Base-by-base conservation (phyloP, 35 echinoderm and acorn worm species). In the Patiria miniata region DNA sequence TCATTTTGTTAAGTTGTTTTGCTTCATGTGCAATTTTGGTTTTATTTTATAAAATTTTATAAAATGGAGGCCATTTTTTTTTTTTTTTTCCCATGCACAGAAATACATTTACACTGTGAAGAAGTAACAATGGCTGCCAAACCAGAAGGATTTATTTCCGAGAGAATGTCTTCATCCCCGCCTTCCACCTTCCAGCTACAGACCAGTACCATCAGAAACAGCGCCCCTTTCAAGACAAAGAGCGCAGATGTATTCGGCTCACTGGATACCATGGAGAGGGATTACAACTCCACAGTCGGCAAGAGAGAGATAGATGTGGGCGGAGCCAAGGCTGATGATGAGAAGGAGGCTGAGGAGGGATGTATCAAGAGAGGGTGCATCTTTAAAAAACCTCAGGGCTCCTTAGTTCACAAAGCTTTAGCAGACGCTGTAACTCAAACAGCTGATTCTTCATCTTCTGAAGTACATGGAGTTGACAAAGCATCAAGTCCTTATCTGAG, bases 201-300 rank as follows among this genome's bases (percentile, higher is more conserved):
- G 65, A 73, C 65, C 2, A 34, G 65, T 34, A 26, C 65, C 14
- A 34, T 34, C 65, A 18, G 65, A 73, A 30, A 73, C 65, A 36
- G 65, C 29, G 60, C 21, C n/a, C 2, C 21, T 23, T 73, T 73
- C 34, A 73, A 73, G 34, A 59, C 82, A 0, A 84, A 84, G 55
- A 40, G 52, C 14, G 82, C 53, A 10, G 53, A 84, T 37, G 59
- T 84, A 28, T 84, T 84, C 59, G 82, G 82, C 18, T 84, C 82
- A 26, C 33, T 84, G 26, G 82, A 58, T 33, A 36, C 36, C 6
- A 33, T 84, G 7, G 82, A 84, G 82, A 51, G 39, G 53, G 57
- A 60, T 23, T 84, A 84, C 38, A 21, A 34, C 26, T 38, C 51
- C 36, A 52, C n/a, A 14, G 18, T 81, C 21, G 40, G 39, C 39